A percentile compares a stretch with the other conserved stretches of the same genome.
Evolutionary conservation across 2,797 vertebrate species (phyloP).

Genomic region (Vireo griseus): DNA sequence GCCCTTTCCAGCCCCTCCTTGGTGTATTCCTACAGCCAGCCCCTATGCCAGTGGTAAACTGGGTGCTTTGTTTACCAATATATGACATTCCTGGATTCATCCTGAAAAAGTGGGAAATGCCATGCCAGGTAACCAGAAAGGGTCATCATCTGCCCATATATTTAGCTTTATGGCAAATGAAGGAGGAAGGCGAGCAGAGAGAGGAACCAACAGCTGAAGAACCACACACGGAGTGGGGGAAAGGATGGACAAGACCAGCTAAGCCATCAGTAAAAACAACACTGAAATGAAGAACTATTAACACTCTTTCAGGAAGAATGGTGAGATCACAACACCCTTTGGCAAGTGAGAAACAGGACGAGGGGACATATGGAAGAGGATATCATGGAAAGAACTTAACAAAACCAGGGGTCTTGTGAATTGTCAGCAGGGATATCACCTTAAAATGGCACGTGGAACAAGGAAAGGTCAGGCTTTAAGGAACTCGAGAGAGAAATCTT

Average conservation of each 20-base stretch:
- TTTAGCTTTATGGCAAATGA: background rate
- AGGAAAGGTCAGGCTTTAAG: background rate
- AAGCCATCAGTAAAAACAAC: background rate
- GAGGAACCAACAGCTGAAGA: background rate
- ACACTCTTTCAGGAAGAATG: background rate
- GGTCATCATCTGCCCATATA: background rate
- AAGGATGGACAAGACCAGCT: background rate
- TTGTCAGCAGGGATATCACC: background rate
- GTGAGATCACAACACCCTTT: background rate
- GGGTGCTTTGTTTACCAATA: background rate
- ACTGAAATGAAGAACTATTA: background rate
- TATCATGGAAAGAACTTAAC: background rate
- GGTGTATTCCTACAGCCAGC: background rate
- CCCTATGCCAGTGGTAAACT: background rate
- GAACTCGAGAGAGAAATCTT: background rate
- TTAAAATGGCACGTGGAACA: background rate
- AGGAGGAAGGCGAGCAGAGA: background rate
- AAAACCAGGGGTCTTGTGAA: background rate
- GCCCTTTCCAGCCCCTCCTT: background rate
- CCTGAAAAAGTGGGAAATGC: background rate
- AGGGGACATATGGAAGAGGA: background rate
- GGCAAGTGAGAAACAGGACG: background rate
- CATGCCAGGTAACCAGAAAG: background rate
- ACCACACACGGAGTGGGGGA: fast-evolving
- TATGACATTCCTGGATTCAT: background rate